Base-by-base conservation (phyloP, 2,888 invertebrate genomes). In the Antheraea assamensis region DNA sequence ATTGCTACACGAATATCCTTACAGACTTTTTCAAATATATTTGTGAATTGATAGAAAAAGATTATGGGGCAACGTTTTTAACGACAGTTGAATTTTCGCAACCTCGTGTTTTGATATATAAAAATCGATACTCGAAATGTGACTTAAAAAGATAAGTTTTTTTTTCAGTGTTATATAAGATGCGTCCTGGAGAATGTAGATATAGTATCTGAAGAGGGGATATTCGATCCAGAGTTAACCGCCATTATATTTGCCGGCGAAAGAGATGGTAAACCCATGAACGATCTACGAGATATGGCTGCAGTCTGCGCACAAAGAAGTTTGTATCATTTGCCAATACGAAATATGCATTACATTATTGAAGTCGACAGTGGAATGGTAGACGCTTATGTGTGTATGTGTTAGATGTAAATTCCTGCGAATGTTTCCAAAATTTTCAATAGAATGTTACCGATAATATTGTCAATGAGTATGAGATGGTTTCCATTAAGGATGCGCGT, bases 101-200 rank as follows among this genome's bases (percentile, higher is more conserved):
- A n/a, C n/a, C n/a, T n/a, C n/a, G n/a, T n/a, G n/a, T n/a, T n/a
- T n/a, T n/a, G n/a, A n/a, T n/a, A n/a, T n/a, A n/a, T n/a, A n/a
- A n/a, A n/a, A n/a, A n/a, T n/a, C n/a, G n/a, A n/a, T n/a, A n/a
- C n/a, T n/a, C n/a, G n/a, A n/a, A n/a, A n/a, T n/a, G n/a, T n/a
- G n/a, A n/a, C n/a, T n/a, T n/a, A n/a, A n/a, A n/a, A n/a, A n/a
- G n/a, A n/a, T n/a, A n/a, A n/a, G n/a, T n/a, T n/a, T n/a, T 21
- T 58, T 77, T 80, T 52, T 70, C 79, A 90, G 96, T 96, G 96
- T 77, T 96, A 90, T 78, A 82, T 96, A 13, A 92, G 95, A 4
- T 96, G 96, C 74, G 88, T 95, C 7, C 89, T 95, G 72, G 94
- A 95, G 79, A 95, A 90, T 30, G 83, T 91, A 0, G 92, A 91